Evolutionary conservation across 2,888 invertebrate species (phyloP).

Genomic region (Trachelus stipa): DNA sequence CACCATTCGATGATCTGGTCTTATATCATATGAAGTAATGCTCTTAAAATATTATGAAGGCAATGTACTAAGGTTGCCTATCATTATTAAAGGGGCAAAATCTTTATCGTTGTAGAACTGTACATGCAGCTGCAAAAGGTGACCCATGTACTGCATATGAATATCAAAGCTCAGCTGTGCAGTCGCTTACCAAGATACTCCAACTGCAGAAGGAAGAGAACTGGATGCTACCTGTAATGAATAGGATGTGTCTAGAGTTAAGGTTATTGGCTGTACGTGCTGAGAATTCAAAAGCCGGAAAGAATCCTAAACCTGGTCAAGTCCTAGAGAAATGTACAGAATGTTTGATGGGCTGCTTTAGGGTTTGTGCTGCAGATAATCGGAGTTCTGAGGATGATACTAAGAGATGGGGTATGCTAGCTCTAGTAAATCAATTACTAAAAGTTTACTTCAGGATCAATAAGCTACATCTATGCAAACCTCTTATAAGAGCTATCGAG

Average conservation of each 20-base stretch:
- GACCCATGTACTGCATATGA: slow-evolving; percentile 76
- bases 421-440: slow-evolving; percentile 95
- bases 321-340: slow-evolving; percentile 94
- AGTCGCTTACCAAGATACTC: slow-evolving; percentile 83
- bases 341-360: slow-evolving; percentile 90
- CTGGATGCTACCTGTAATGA: slow-evolving; percentile 96
- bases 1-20: slow-evolving; percentile 57
- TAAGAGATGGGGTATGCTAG: slow-evolving; percentile 96
- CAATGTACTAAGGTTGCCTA: neutral
- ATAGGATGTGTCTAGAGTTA: slow-evolving; percentile 88
- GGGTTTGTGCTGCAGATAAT: slow-evolving; percentile 95
- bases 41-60: neutral
- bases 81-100: neutral
- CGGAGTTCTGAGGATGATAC: slow-evolving; percentile 90
- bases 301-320: slow-evolving; percentile 73
- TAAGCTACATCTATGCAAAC: slow-evolving; percentile 90
- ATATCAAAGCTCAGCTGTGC: slow-evolving; percentile 82
- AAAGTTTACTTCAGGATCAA: slow-evolving; percentile 97
- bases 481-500: slow-evolving; percentile 96
- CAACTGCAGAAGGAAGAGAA: slow-evolving; percentile 94
- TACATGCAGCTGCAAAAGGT: slow-evolving; percentile 67
- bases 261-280: slow-evolving; percentile 85
- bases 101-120: slow-evolving; percentile 64
- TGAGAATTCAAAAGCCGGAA: slow-evolving; percentile 71
- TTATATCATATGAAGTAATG: slow-evolving; percentile 59